Evolutionary conservation across 2,113 vertebrate genomes (phyloP), one percentile per base, ranked within the genome.

Genomic region (Merops nubicus): DNA sequence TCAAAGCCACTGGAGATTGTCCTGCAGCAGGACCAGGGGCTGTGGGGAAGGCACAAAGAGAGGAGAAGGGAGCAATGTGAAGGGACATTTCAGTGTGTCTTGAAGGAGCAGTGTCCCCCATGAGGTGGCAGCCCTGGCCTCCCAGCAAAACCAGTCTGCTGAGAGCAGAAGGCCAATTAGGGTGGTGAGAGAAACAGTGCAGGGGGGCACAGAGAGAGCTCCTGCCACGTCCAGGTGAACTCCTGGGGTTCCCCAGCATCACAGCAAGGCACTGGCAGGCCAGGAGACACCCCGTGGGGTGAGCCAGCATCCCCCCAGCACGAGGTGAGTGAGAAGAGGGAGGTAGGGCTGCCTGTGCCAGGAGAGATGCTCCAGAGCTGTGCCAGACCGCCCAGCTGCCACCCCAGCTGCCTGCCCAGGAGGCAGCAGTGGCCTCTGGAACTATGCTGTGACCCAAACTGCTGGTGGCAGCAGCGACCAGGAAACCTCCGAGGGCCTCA

Each of bases 381-480:
- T 33, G 15, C 29, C 36, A 43, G 34, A 62, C 40, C 57, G 19
- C 8, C 18, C 10, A 3, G 16, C 56, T 79, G 45, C 23, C 45
- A 5, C 12, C 43, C 13, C n/a, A 25, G 2, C 38, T 1, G 0
- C 18, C n/a, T 18, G 45, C 54, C 34, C 33, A 14, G 28, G 63
- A 53, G 50, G 23, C 36, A 51, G 43, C 59, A 23, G 36, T 23
- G 74, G 36, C 59, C 86, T 54, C 60, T 43, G 2, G 17, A 87
- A 18, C 34, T 14, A 2, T 29, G 12, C 33, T 40, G 43, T 26
- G 40, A 51, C 54, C 38, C 64, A 31, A 13, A 15, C 82, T 88
- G 33, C 8, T 42, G 91, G 89, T 83, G 89, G 86, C 91, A 96
- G 86, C 75, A 76, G 53, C 22, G 79, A n/a, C 72, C 20, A 75